Conservation (phyloP, 2,888 invertebrate species). For the Agonopterix heracliana region DNA sequence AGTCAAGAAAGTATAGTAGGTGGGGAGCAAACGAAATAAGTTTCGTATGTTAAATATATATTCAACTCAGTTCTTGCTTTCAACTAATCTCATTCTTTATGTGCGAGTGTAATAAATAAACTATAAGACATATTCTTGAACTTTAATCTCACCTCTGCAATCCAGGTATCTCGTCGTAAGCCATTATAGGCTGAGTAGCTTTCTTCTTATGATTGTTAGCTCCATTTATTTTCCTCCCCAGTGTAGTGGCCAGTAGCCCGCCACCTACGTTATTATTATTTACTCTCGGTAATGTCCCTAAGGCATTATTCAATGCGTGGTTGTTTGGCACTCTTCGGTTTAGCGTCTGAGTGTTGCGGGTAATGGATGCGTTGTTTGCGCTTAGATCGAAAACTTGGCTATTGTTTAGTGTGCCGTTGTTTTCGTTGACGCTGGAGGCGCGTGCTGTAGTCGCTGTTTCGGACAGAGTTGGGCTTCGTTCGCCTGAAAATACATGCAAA, state of each 20-base stretch:
- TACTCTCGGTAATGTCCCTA: conserved; percentile 64
- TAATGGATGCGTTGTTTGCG: conserved; percentile 45
- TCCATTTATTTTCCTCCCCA: conserved; percentile 71
- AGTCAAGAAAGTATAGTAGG: too few species aligned
- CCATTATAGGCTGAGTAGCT: conserved; percentile 69
- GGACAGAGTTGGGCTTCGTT: conserved; percentile 88
- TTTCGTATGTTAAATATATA: too few species aligned
- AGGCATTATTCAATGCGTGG: conserved; percentile 61
- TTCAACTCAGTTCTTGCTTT: too few species aligned
- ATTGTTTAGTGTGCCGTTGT: conserved; percentile 54
- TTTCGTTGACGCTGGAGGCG: conserved; percentile 81
- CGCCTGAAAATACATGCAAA: conserved; percentile 61
- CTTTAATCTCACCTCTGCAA: conserved; percentile 47
- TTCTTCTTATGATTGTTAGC: conserved; percentile 72
- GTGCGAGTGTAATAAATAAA: too few species aligned
- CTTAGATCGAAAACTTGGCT: conserved; percentile 40
- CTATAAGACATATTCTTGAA: too few species aligned
- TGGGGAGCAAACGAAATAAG: too few species aligned
- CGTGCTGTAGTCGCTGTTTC: conserved; percentile 89
- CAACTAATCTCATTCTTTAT: too few species aligned
- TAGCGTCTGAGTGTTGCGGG: conserved; percentile 61
- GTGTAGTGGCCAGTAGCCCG: conserved; percentile 52
- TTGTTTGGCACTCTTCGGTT: conserved; percentile 52
- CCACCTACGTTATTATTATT: conserved; percentile 50
- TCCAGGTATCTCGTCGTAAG: conserved; percentile 78